A percentile compares a stretch with the other conserved stretches of the same genome.
These are phyloP conservation scores for Sebastes iracundus DNA, from an alignment of 2,797 vertebrate genomes.

Conservation along the genomic window DNA sequence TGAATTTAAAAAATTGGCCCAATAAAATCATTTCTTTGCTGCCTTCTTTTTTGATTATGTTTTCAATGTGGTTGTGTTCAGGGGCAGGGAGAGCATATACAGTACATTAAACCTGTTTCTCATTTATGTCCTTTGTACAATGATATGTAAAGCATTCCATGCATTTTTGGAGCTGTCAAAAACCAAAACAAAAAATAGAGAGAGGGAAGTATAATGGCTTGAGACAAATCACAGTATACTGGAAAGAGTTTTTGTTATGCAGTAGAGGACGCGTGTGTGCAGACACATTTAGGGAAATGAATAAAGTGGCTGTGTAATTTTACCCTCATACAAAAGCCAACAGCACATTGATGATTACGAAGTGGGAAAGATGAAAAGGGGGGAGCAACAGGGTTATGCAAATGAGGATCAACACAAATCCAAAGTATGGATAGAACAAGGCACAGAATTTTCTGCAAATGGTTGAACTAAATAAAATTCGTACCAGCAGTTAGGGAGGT, in stretches of 20 bases:
- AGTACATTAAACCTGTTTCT: slow-evolving; percentile 45
- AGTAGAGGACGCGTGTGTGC: slow-evolving; percentile 60
- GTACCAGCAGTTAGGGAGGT: slow-evolving; percentile 90
- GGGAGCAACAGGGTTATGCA: slow-evolving; percentile 54
- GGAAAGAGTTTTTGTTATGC: slow-evolving; percentile 74
- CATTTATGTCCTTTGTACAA: slow-evolving; percentile 65
- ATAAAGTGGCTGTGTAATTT: slow-evolving; percentile 75
- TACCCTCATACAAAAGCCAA: slow-evolving; percentile 80
- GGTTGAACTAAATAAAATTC: slow-evolving; percentile 89
- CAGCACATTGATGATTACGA: slow-evolving; percentile 67
- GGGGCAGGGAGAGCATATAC: slow-evolving; percentile 14
- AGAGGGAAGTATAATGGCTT: slow-evolving; percentile 52
- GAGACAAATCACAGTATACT: slow-evolving; percentile 83
- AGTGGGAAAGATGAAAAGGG: slow-evolving; percentile 50
- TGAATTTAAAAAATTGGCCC: slow-evolving; percentile 20
- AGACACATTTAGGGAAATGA: slow-evolving; percentile 71
- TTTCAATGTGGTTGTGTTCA: slow-evolving; percentile 19
- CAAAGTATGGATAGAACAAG: slow-evolving; percentile 88
- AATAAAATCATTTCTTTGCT: slow-evolving; percentile 38
- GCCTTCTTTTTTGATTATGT: slow-evolving; percentile 20
- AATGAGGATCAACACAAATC: slow-evolving; percentile 66
- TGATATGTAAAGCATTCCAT: slow-evolving; percentile 76
- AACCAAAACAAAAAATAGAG: slow-evolving; percentile 28
- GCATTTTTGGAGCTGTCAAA: slow-evolving; percentile 68
- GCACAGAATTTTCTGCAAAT: slow-evolving; percentile 99